Evolutionary conservation across 2,888 invertebrate genomes (phyloP), one percentile per base, ranked within the genome.

Genomic region (Autographa gamma): DNA sequence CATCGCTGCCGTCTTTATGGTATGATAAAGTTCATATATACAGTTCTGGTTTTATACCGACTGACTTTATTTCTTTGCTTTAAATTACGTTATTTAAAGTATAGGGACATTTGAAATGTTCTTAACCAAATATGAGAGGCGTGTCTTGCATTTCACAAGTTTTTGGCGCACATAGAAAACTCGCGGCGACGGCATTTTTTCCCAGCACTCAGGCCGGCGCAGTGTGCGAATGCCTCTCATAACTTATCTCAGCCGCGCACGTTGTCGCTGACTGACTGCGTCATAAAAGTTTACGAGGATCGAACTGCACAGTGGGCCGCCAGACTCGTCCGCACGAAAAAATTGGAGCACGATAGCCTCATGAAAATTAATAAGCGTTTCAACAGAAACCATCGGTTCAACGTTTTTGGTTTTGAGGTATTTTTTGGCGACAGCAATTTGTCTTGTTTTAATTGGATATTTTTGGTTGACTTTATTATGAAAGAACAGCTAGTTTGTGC

Each of bases 391-490:
- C 81, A 74, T 80, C 56, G 79, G 61, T 65, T 76, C 69, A 74
- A 77, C 74, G 76, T 81, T 81, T 81, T 81, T 79, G 73, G 77
- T 81, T 79, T 80, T 77, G 74, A 81, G 34, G 66, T 60, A 77
- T 83, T 85, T 87, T 87, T 87, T 86, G 74, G 66, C 68, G 77
- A 76, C 69, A 74, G 83, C 84, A 87, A 87, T 87, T 87, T 87
- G 87, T 87, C 87, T 84, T 83, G 77, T 80, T 77, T 81, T 82
- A 87, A 86, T 87, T 86, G 85, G 85, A 86, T 85, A 87, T 84
- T 84, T 76, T 82, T 83, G 81, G 84, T 75, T 68, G 82, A 84
- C 85, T 87, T 87, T 83, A 87, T 87, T 86, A 83, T 71, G 60
- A 63, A 68, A 77, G 68, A 74, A 79, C 73, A 73, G 67, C 60